phyloP scores from a whole-genome alignment of 2,113 vertebrate genomes.

The Cavia aperea region DNA sequence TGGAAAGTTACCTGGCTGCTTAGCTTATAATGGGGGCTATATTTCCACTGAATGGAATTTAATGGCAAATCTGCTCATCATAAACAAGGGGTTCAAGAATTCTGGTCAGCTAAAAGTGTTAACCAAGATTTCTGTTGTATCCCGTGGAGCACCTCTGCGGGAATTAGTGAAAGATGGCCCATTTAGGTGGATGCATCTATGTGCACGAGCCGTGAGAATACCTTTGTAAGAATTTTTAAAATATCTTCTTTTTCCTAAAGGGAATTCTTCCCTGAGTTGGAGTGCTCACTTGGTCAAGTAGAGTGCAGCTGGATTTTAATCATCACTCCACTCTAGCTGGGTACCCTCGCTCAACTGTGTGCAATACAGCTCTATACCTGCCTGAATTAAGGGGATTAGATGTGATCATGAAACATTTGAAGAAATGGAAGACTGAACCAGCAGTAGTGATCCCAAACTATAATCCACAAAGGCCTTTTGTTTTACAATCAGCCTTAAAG shows the following conservation, averaged over 20 bases:
- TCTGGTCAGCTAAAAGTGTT: neutral
- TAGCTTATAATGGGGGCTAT: neutral
- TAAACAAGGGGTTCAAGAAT: neutral
- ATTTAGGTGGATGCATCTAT: neutral
- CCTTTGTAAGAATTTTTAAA: neutral
- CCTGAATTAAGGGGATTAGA: constrained; percentile 19
- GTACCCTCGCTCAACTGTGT: neutral
- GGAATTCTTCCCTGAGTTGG: neutral
- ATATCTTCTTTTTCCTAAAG: neutral
- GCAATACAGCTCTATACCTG: neutral
- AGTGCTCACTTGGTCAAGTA: neutral
- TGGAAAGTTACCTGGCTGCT: neutral
- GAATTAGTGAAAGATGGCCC: neutral
- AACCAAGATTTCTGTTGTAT: neutral
- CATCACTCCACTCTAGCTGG: neutral
- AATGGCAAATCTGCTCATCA: neutral
- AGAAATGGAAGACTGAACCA: neutral
- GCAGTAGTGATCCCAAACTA: neutral
- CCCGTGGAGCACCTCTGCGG: neutral
- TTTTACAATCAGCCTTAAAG: constrained; percentile 37
- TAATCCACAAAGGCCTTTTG: constrained; percentile 26
- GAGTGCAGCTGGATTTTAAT: neutral
- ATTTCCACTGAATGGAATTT: neutral
- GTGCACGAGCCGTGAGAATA: neutral
- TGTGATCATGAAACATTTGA: neutral